Base-by-base conservation (phyloP, 2,113 vertebrate species). In the Perca schrenkii region DNA sequence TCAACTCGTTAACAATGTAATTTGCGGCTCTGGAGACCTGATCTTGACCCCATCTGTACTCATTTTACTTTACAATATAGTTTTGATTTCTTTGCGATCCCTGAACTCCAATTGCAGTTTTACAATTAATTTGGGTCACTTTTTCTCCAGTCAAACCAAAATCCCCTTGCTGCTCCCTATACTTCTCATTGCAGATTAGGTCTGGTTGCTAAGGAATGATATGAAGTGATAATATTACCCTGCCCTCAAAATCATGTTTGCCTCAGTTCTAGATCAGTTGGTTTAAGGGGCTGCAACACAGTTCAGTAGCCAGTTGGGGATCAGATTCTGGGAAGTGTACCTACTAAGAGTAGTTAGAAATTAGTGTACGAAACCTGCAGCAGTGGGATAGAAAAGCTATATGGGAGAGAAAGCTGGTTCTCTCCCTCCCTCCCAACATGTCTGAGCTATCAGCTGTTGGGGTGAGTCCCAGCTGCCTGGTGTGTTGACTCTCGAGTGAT, bases 401-500 rank as follows among this genome's bases (percentile, higher is more conserved):
- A 46, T 58, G 31, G 25, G 54, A 77, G 61, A 77, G 76, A 83
- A 83, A 81, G 74, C 88, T 25, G 22, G 66, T 52, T 86, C 72
- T 60, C 66, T 89, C 74, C n/a, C 70, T 81, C 83, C 68, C 84
- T 86, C 77, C 83, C 82, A 60, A 77, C 87, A 90, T 91, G 90
- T 86, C 83, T 88, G 66, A 40, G 86, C 90, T 92, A 88, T 95
- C 94, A 95, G 94, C 93, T 95, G 94, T 93, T 93, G 89, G 85
- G 86, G 83, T 87, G 75, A 87, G 88, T 80, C 92, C 89, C 93
- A 94, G 93, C 94, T 94, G 93, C 91, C 84, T 90, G 7, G 13
- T 88, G 85, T 94, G 93, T 95, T 94, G 91, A 94, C 93, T 93
- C 89, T 91, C 49, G 68, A 79, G 85, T 94, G 94, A 95, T 94